phyloP scores from a whole-genome alignment of 2,888 invertebrate species.

The Andrena hattorfiana region DNA sequence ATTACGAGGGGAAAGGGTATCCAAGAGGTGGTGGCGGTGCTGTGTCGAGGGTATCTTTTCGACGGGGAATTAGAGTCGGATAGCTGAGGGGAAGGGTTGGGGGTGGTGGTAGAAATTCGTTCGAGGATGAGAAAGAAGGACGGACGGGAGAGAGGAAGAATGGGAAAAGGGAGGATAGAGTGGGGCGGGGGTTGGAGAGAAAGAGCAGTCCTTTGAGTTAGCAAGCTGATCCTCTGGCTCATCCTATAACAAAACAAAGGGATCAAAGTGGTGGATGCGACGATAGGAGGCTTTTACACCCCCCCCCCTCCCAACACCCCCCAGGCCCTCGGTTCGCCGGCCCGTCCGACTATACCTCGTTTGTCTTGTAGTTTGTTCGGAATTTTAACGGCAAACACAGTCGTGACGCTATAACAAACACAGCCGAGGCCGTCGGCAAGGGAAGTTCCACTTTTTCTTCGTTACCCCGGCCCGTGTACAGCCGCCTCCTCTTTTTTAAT shows the following conservation, averaged over 20 bases:
- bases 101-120: conserved; percentile 36
- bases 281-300: conserved; percentile 66
- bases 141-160: conserved; percentile 11
- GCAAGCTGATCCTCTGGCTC: conserved; percentile 76
- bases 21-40: conserved; percentile 31
- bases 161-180: conserved; percentile 1
- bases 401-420: conserved; percentile 66
- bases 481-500: conserved; percentile 38
- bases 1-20: conserved; percentile 38
- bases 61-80: conserved; percentile 49
- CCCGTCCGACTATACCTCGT: conserved; percentile 64
- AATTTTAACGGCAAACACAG: conserved; percentile 73
- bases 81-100: not conserved
- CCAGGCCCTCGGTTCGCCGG: conserved; percentile 26
- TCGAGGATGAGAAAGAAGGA: conserved; percentile 17
- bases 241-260: conserved; percentile 77
- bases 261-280: conserved; percentile 72
- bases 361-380: conserved; percentile 75
- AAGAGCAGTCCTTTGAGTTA: conserved; percentile 75
- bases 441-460: conserved; percentile 56
- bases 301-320: conserved; percentile 33
- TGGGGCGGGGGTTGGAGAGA: conserved; percentile 49
- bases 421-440: not conserved
- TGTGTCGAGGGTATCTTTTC: conserved; percentile 40
- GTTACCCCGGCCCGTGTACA: conserved; percentile 24